Evolutionary conservation across 2,113 vertebrate species (phyloP).

Genomic region (Chlamydotis undulata): DNA sequence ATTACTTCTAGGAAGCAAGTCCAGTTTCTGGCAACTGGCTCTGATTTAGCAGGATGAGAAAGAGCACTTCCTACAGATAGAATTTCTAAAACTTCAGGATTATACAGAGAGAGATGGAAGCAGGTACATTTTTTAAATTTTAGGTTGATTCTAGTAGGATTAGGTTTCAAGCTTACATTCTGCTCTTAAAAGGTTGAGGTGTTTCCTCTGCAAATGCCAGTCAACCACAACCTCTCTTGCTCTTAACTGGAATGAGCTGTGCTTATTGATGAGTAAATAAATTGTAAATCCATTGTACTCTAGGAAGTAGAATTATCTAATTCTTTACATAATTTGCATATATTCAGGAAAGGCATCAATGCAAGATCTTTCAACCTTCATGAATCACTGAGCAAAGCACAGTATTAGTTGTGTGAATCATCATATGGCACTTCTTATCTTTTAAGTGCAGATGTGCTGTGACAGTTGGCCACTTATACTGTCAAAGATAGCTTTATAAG

Average conservation of each 20-base stretch:
- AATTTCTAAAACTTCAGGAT: background rate
- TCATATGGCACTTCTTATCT: background rate
- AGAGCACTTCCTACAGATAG: background rate
- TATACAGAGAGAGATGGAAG: background rate
- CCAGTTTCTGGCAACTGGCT: background rate
- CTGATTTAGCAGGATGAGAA: background rate
- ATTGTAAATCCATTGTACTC: background rate
- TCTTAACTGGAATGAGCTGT: background rate
- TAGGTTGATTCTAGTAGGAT: background rate
- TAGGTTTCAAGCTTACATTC: background rate
- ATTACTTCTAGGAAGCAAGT: background rate
- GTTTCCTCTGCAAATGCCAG: background rate
- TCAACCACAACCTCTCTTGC: background rate
- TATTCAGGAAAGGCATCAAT: background rate
- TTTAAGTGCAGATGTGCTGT: background rate
- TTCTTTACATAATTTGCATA: background rate
- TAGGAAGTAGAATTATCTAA: background rate
- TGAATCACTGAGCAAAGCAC: background rate
- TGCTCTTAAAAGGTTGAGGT: background rate
- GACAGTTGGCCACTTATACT: background rate
- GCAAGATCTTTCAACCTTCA: background rate
- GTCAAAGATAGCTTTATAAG: background rate
- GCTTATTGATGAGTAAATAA: background rate
- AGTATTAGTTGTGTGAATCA: background rate
- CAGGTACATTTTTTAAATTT: background rate